Conservation (phyloP, 2,888 invertebrate species). For the Watsonalla binaria region DNA sequence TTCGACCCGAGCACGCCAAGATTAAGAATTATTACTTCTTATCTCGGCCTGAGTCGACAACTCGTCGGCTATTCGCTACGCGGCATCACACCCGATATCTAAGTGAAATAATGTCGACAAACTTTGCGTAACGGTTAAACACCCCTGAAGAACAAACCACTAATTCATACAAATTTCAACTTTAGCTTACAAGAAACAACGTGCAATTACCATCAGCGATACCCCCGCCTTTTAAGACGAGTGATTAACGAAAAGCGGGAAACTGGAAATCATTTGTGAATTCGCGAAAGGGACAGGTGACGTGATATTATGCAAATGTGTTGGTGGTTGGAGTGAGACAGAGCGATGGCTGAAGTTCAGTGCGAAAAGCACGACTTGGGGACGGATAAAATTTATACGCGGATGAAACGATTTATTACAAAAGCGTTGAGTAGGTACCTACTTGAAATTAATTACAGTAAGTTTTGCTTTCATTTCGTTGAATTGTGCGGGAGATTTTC, state of each 20-base stretch:
- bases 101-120: slow-evolving; percentile 70
- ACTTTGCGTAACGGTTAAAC: slow-evolving; percentile 62
- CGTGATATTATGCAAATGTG: slow-evolving; percentile 67
- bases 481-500: slow-evolving; percentile 52
- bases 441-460: slow-evolving; percentile 72
- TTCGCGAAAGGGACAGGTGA: slow-evolving; percentile 70
- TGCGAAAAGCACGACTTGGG: slow-evolving; percentile 28
- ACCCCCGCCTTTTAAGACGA: slow-evolving; percentile 42
- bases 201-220: slow-evolving; percentile 25
- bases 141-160: slow-evolving; percentile 30
- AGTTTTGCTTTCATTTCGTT: slow-evolving; percentile 67
- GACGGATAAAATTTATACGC: slow-evolving; percentile 67
- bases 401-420: slow-evolving; percentile 78
- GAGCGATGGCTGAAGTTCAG: slow-evolving; percentile 52
- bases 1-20: slow-evolving; percentile 37
- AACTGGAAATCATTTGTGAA: slow-evolving; percentile 75
- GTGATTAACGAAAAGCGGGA: slow-evolving; percentile 74
- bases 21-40: slow-evolving; percentile 72
- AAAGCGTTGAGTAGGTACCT: slow-evolving; percentile 72
- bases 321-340: slow-evolving; percentile 46
- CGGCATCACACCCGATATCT: slow-evolving; percentile 51
- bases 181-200: slow-evolving; percentile 26
- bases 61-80: slow-evolving; percentile 60
- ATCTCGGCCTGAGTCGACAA: slow-evolving; percentile 64
- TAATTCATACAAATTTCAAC: slow-evolving; percentile 28